Percentiles rank a stretch among this genome's conserved stretches.
These are phyloP conservation scores for Latrodectus geometricus DNA, from an alignment of 1,140 invertebrate genomes.

Conservation along the genomic window DNA sequence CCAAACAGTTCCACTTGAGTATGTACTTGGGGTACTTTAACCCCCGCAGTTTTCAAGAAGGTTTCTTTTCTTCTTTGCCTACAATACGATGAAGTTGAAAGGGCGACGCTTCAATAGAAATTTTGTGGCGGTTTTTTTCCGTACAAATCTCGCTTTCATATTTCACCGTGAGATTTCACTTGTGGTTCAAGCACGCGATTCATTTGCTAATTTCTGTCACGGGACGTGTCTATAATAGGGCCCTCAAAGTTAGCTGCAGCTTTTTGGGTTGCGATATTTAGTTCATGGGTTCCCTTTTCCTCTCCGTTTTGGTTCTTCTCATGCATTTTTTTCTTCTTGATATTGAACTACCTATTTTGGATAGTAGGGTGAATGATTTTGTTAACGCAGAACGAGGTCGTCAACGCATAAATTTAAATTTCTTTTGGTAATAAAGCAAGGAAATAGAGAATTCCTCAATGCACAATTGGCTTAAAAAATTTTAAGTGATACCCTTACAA, in stretches of 20 bases:
- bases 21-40: constrained; percentile 47
- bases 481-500: background rate
- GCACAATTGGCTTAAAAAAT: background rate
- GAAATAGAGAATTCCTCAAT: no score
- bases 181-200: constrained; percentile 7
- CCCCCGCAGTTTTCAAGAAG: constrained; percentile 36
- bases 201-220: constrained; percentile 48
- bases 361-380: background rate
- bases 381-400: background rate
- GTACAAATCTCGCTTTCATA: background rate
- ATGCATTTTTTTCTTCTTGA: background rate
- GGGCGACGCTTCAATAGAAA: background rate
- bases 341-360: background rate
- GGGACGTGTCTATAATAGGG: background rate
- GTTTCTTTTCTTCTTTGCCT: background rate
- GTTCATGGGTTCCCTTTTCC: constrained; percentile 1
- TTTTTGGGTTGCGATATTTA: background rate
- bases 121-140: background rate
- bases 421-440: no score
- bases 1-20: constrained; percentile 39
- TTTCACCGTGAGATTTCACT: background rate
- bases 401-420: background rate
- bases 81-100: background rate
- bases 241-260: background rate
- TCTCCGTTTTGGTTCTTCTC: constrained; percentile 16